These are phyloP conservation scores for Bombus pascuorum DNA, from an alignment of 1,140 invertebrate species.

Conservation along the genomic window DNA sequence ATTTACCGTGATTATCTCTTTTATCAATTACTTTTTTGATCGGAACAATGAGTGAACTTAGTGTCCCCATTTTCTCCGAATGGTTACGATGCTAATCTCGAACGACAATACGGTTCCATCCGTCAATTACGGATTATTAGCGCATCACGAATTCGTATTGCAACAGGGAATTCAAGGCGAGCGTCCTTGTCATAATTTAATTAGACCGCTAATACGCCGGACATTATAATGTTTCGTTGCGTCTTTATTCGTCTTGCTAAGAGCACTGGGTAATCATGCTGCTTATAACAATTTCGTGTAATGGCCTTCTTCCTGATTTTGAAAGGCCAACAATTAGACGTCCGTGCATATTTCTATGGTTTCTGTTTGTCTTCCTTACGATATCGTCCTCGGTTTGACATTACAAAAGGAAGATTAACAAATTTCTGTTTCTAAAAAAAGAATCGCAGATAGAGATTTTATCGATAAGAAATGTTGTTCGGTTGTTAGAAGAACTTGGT, in stretches of 20 bases:
- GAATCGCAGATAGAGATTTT: too few relatives aligned
- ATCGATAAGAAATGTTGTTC: background rate
- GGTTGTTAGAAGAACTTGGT: background rate
- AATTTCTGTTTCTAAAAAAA: background rate
- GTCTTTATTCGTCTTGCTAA: conserved; percentile 56
- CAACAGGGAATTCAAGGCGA: conserved; percentile 41
- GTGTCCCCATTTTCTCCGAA: conserved; percentile 16
- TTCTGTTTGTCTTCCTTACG: conserved; percentile 18
- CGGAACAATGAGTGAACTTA: background rate
- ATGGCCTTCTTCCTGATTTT: conserved; percentile 64
- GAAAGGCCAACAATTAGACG: conserved; percentile 51
- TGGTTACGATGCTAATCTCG: conserved; percentile 1
- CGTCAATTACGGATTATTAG: conserved; percentile 39
- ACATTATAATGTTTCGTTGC: conserved; percentile 60
- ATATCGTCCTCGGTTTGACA: background rate
- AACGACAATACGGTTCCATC: conserved; percentile 29
- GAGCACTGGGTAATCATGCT: conserved; percentile 46
- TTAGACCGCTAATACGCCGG: conserved; percentile 56
- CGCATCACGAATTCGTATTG: conserved; percentile 37
- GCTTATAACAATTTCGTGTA: conserved; percentile 63
- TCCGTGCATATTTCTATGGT: conserved; percentile 9
- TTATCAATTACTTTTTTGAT: background rate
- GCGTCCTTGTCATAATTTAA: conserved; percentile 64
- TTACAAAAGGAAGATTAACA: too few relatives aligned
- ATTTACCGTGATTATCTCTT: background rate